Evolutionary conservation across 2,797 vertebrate species (phyloP).

Genomic region (Scolopax rusticola): DNA sequence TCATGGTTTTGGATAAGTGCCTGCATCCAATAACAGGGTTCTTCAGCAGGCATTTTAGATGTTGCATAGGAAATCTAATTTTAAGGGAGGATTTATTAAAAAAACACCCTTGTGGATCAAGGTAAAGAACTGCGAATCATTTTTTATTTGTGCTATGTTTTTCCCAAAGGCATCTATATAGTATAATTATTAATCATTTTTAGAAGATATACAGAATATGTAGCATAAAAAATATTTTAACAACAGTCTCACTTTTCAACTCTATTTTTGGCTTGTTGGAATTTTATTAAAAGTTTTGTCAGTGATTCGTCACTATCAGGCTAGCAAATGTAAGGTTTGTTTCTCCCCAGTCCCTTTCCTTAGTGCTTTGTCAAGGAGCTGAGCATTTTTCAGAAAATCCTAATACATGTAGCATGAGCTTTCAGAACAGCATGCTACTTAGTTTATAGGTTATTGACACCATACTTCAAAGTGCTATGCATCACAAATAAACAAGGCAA

Average conservation of each 20-base stretch:
- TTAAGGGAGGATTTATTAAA: not conserved
- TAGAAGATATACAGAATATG: not conserved
- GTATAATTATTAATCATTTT: not conserved
- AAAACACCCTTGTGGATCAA: not conserved
- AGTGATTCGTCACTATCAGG: not conserved
- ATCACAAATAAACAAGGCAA: not conserved
- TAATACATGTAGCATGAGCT: not conserved
- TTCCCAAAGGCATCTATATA: not conserved
- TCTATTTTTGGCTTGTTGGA: conserved; percentile 8
- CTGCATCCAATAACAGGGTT: not conserved
- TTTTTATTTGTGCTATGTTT: not conserved
- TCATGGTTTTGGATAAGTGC: not conserved
- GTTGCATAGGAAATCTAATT: not conserved
- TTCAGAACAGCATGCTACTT: not conserved
- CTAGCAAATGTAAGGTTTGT: not conserved
- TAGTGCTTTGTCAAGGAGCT: not conserved
- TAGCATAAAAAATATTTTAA: not conserved
- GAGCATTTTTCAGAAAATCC: conserved; percentile 1
- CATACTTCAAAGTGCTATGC: not conserved
- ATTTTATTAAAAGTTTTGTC: conserved; percentile 29
- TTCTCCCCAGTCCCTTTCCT: not conserved
- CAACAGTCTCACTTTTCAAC: not conserved
- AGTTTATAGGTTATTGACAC: not conserved
- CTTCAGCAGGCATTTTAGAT: not conserved
- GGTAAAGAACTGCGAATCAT: not conserved